Evolutionary conservation across 2,797 vertebrate species (phyloP).

Genomic region (Rhinatrema bivittatum): DNA sequence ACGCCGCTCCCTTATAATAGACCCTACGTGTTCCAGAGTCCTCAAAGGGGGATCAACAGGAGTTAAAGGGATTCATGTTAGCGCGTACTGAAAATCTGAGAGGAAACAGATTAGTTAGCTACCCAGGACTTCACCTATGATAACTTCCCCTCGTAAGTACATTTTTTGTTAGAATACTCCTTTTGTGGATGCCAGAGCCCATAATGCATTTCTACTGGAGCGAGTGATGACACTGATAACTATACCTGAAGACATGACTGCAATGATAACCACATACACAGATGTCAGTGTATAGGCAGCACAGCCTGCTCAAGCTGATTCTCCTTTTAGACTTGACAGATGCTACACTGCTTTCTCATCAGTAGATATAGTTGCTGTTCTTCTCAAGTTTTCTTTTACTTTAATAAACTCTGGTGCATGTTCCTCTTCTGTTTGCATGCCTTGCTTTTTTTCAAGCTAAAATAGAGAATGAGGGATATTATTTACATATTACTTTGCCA

Average conservation of each 20-base stretch:
- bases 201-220: slow-evolving; percentile 22
- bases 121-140: no score
- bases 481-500: not conserved
- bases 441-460: slow-evolving; percentile 67
- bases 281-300: slow-evolving; percentile 13
- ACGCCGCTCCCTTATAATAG: no score
- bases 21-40: no score
- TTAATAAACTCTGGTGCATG: slow-evolving; percentile 86
- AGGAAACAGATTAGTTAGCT: no score
- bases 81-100: no score
- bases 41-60: no score
- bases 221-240: slow-evolving; percentile 17
- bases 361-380: slow-evolving; percentile 58
- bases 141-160: no score
- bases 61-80: no score
- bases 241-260: slow-evolving; percentile 1
- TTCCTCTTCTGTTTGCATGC: slow-evolving; percentile 55
- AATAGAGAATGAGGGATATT: slow-evolving; percentile 10
- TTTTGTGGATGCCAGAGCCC: slow-evolving; percentile 14
- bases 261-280: slow-evolving; percentile 23
- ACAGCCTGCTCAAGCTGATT: not conserved
- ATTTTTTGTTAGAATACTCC: slow-evolving; percentile 9
- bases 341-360: slow-evolving; percentile 70
- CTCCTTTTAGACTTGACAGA: not conserved
- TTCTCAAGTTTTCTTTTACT: slow-evolving; percentile 86